phyloP scores from a whole-genome alignment of 2,113 vertebrate species.

The Redunca redunca region DNA sequence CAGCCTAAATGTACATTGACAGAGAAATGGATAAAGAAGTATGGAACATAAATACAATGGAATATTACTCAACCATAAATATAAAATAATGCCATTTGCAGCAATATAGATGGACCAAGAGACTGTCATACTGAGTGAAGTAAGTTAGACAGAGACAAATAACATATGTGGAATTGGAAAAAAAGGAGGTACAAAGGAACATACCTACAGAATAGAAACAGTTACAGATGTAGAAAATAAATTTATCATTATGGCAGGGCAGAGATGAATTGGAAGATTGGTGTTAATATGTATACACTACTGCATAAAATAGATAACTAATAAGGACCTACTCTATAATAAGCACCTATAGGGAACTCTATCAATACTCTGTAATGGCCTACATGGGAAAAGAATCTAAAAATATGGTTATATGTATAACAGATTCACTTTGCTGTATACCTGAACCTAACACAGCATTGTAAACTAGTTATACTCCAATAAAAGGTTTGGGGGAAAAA shows the following conservation, averaged over 20 bases:
- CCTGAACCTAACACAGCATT: background rate
- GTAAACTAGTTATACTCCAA: background rate
- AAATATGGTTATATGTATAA: background rate
- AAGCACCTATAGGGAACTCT: background rate
- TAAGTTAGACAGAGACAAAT: background rate
- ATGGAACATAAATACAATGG: background rate
- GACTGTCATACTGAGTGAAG: background rate
- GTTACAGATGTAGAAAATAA: background rate
- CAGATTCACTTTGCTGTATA: background rate
- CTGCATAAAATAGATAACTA: background rate
- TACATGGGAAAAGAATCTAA: background rate
- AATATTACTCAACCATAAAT: background rate
- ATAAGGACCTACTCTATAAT: background rate
- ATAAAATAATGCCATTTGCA: background rate
- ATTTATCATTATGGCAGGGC: background rate
- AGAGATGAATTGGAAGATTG: background rate
- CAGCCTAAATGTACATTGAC: background rate
- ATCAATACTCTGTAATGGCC: background rate
- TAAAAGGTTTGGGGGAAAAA: accelerated
- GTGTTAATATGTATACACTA: background rate
- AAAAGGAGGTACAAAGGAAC: background rate
- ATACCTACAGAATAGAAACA: background rate
- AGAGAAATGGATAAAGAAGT: background rate
- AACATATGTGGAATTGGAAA: background rate
- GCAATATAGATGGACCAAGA: background rate